Evolutionary conservation across 1,140 invertebrate species (phyloP).

Genomic region (Pseudomyrmex cubaensis): DNA sequence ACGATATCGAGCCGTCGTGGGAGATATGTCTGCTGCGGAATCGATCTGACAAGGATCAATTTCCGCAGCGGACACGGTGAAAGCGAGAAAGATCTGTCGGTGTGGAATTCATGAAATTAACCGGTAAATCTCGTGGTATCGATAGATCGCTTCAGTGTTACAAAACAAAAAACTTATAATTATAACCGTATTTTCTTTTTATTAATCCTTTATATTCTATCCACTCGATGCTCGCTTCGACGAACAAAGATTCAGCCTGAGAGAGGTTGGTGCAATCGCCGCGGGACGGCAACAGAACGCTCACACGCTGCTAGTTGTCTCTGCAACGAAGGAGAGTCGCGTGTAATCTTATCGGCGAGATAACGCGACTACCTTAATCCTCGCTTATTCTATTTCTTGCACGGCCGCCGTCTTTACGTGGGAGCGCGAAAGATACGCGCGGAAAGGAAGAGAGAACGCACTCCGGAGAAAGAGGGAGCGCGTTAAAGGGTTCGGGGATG

Average conservation of each 20-base stretch:
- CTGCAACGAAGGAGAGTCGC: constrained; percentile 32
- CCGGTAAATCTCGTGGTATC: background rate
- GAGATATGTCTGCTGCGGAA: constrained; percentile 35
- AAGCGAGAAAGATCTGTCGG: background rate
- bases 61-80: background rate
- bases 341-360: constrained; percentile 72
- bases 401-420: constrained; percentile 47
- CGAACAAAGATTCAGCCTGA: constrained; percentile 21
- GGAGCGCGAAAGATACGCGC: constrained; percentile 33
- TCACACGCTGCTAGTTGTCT: constrained; percentile 59
- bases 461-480: background rate
- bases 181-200: too few species aligned
- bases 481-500: background rate
- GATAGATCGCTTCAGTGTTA: too few species aligned
- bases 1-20: constrained; percentile 3
- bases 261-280: background rate
- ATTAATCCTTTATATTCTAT: background rate
- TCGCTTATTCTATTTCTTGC: constrained; percentile 70
- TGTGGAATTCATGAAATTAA: constrained; percentile 10
- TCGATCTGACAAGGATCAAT: constrained; percentile 46
- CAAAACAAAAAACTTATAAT: background rate
- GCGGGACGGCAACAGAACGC: constrained; percentile 28
- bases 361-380: constrained; percentile 71
- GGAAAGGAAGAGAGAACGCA: constrained; percentile 7
- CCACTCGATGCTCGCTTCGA: background rate